These are phyloP conservation scores for Argyra leucocephala DNA, from an alignment of 2,888 invertebrate genomes.

Conservation along the genomic window DNA sequence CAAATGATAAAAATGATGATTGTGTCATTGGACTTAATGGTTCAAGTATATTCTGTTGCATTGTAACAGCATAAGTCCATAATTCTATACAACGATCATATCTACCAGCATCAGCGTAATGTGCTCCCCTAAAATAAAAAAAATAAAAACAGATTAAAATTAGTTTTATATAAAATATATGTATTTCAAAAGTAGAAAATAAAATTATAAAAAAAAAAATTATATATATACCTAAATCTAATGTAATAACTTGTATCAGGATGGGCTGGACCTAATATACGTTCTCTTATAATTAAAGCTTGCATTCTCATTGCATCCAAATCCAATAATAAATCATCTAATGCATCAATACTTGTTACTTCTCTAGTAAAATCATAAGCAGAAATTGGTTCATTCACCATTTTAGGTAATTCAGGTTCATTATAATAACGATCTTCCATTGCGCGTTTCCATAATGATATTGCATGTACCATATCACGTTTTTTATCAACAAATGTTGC, in stretches of 20 bases:
- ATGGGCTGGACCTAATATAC: constrained; percentile 86
- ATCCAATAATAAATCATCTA: constrained; percentile 81
- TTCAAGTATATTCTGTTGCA: constrained; percentile 88
- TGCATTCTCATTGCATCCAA: constrained; percentile 97
- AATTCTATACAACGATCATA: constrained; percentile 85
- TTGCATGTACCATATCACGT: constrained; percentile 83
- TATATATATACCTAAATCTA: constrained; percentile 53
- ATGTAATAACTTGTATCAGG: constrained; percentile 96
- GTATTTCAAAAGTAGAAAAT: not conserved
- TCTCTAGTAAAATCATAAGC: constrained; percentile 86
- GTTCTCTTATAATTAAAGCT: constrained; percentile 79
- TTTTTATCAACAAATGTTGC: constrained; percentile 96
- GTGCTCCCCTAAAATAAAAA: constrained; percentile 56
- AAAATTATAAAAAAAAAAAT: not conserved
- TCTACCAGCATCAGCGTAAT: constrained; percentile 90
- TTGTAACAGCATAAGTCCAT: constrained; percentile 94
- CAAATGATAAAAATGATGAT: constrained; percentile 86
- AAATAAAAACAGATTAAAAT: constrained; percentile 24
- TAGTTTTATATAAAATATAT: constrained; percentile 23
- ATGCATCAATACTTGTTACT: constrained; percentile 63
- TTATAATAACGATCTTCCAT: constrained; percentile 70
- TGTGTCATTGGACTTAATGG: constrained; percentile 91
- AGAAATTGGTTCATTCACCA: constrained; percentile 60
- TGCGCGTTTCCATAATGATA: constrained; percentile 82
- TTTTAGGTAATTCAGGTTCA: constrained; percentile 63